Conservation (phyloP, 2,888 invertebrate genomes). For the Graphium colonna region DNA sequence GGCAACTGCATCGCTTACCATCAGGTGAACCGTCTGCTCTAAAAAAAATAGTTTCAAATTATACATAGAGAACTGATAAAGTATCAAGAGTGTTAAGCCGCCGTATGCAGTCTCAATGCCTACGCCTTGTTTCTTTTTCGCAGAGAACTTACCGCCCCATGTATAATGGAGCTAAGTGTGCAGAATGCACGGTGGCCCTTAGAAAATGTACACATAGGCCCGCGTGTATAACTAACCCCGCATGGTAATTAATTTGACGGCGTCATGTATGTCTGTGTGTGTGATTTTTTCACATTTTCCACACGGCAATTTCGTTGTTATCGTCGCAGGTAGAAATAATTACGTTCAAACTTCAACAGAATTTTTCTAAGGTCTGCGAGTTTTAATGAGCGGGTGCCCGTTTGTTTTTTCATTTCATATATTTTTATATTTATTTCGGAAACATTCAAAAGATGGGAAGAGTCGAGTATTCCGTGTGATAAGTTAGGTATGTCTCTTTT, state of each 20-base stretch:
- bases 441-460: too few species aligned
- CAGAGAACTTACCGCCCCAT: conserved; percentile 44
- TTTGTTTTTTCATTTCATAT: too few species aligned
- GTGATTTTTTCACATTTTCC: neutral
- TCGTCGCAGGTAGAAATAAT: neutral
- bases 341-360: neutral
- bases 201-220: conserved; percentile 17
- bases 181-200: conserved; percentile 35
- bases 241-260: conserved; percentile 22
- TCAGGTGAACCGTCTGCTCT: too few species aligned
- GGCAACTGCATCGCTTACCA: too few species aligned
- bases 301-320: neutral
- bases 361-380: neutral
- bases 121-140: conserved; percentile 53
- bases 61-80: conserved; percentile 9
- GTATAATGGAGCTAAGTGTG: conserved; percentile 50
- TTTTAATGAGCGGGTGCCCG: neutral
- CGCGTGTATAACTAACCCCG: conserved; percentile 19
- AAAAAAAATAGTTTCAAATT: conserved; percentile 1
- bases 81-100: conserved; percentile 34
- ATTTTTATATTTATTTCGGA: too few species aligned
- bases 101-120: conserved; percentile 39
- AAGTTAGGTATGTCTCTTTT: too few species aligned
- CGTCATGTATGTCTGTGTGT: neutral
- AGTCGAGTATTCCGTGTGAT: too few species aligned